Percentiles rank a stretch among this genome's conserved stretches.
phyloP scores from a whole-genome alignment of 2,888 invertebrate species.

The Notodonta dromedarius region DNA sequence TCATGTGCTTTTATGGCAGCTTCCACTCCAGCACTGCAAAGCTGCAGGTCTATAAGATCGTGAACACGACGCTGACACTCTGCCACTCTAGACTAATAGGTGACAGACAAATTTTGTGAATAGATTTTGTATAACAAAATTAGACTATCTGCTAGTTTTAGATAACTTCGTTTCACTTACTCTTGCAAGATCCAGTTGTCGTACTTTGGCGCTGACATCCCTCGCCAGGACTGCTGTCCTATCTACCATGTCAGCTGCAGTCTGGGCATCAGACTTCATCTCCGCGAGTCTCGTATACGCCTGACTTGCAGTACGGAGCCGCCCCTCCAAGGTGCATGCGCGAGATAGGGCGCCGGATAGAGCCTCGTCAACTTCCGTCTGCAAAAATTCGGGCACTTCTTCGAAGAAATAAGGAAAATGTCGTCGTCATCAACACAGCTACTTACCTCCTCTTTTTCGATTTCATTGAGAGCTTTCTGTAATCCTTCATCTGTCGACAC shows the following conservation, averaged over 20 bases:
- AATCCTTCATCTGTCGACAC: conserved; percentile 83
- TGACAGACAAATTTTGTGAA: conserved; percentile 2
- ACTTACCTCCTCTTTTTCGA: conserved; percentile 84
- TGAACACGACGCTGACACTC: conserved; percentile 97
- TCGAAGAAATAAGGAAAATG: conserved; percentile 10
- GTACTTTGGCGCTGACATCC: conserved; percentile 97
- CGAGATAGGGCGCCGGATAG: conserved; percentile 89
- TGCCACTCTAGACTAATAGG: conserved; percentile 92
- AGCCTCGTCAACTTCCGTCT: conserved; percentile 89
- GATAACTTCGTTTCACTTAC: conserved; percentile 77
- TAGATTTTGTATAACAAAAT: not conserved
- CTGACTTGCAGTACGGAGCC: conserved; percentile 91
- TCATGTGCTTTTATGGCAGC: conserved; percentile 97
- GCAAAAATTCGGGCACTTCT: conserved; percentile 31
- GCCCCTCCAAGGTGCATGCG: conserved; percentile 90
- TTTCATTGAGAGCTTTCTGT: conserved; percentile 81
- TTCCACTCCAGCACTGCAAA: conserved; percentile 98
- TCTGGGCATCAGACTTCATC: conserved; percentile 90
- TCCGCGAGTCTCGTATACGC: conserved; percentile 91
- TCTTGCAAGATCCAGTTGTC: conserved; percentile 95
- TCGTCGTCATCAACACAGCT: conserved; percentile 34
- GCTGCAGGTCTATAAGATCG: conserved; percentile 96
- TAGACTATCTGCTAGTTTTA: not conserved
- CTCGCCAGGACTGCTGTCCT: conserved; percentile 95
- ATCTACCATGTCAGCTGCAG: conserved; percentile 92